Base-by-base conservation (phyloP, 1,140 invertebrate species). In the Cylas formicarius region DNA sequence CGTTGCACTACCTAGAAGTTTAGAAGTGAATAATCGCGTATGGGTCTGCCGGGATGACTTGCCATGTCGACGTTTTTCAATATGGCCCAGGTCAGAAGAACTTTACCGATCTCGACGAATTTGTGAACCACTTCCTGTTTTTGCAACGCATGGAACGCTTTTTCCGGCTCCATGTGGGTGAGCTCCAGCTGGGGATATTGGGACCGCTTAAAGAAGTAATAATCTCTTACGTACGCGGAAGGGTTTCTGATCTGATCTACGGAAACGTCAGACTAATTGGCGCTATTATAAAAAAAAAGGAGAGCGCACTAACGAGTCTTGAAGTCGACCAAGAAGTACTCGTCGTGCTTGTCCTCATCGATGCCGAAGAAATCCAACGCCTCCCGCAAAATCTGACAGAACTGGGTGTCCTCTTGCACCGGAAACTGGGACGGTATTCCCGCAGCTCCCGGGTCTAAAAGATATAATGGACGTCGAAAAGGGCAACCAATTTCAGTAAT, bases 121-220 rank as follows among this genome's bases (percentile, higher is more conserved):
- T 97, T 98, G 53, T 92, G 81, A 28, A 85, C 76, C 24, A 99
- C 74, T 55, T 96, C 91, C 63, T 97, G 90, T 54, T 82, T 81
- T 64, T 99, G 93, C 9, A 98, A 66, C 7, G 90, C 90, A 57
- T 88, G 78, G 57, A 90, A 90, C 0, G 95, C 96, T 50, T 90
- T 83, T 19, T 90, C 82, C 0, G 89, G 84, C 58, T 91, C 81
- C 86, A 98, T 91, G 48, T 93, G 82, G 10, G 96, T 82, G n/a
- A 99, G 69, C 50, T 89, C 86, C 20, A 99, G 71, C 67, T 99
- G 93, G 0, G 97, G 95, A 68, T 98, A 98, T 63, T 97, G 93
- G 0, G 94, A 95, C 14, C 97, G 77, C 63, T 97, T 96, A 69
- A 99, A 99, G 67, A 98, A 99, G 66, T 99, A 99, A 65, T 94